Evolutionary conservation across 2,888 invertebrate species (phyloP).

Genomic region (Leptinotarsa tumamoca): DNA sequence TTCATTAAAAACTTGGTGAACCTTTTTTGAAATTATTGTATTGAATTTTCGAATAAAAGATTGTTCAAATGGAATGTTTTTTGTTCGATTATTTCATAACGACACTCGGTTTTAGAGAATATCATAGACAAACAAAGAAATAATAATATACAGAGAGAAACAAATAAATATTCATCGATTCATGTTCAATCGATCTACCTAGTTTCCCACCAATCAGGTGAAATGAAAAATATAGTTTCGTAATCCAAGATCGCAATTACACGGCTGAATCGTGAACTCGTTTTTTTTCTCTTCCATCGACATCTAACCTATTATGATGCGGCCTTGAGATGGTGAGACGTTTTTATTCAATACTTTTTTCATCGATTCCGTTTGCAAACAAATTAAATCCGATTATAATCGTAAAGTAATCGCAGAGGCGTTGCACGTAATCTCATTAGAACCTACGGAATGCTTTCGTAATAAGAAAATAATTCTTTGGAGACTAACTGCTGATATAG

Average conservation of each 20-base stretch:
- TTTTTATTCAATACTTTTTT: background rate
- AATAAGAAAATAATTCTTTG: background rate
- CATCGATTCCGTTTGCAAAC: slow-evolving; percentile 18
- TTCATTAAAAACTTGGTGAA: too few species aligned
- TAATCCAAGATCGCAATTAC: background rate
- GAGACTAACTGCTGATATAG: too few species aligned
- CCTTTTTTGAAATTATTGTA: too few species aligned
- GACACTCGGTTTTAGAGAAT: too few species aligned
- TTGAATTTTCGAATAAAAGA: too few species aligned
- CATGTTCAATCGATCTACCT: background rate
- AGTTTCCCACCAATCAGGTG: background rate
- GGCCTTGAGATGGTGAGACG: slow-evolving; percentile 6
- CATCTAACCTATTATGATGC: background rate
- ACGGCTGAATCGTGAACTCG: background rate
- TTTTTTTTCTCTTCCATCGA: background rate
- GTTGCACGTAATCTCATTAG: slow-evolving; percentile 7
- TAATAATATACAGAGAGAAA: background rate
- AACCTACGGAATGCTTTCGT: slow-evolving; percentile 19
- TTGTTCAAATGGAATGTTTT: too few species aligned
- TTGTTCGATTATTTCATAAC: too few species aligned
- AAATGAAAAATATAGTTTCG: background rate
- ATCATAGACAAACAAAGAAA: background rate
- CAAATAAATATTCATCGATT: background rate
- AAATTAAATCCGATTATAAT: slow-evolving; percentile 20
- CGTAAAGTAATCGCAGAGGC: slow-evolving; percentile 13